Percentiles rank a stretch among this genome's conserved stretches.
phyloP scores from a whole-genome alignment of 2,797 vertebrate genomes.

The Anguilla pacifica region DNA sequence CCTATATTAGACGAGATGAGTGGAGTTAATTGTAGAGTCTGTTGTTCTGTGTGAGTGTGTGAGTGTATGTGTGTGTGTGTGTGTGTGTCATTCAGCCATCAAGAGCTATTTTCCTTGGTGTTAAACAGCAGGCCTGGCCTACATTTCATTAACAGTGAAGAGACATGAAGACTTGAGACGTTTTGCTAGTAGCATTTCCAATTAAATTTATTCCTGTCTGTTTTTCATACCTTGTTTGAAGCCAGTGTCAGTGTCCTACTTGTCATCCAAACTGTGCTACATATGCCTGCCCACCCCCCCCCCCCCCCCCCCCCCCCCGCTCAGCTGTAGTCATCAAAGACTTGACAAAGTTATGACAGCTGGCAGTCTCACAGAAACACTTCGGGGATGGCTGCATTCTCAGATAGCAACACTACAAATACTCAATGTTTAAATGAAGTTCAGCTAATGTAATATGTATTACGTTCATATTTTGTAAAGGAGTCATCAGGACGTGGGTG shows the following conservation, averaged over 20 bases:
- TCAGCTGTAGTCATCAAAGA: not conserved
- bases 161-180: not conserved
- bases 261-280: slow-evolving; percentile 4
- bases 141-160: not conserved
- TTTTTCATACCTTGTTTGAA: not conserved
- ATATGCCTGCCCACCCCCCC: not conserved
- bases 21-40: not conserved
- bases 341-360: not conserved
- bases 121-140: not conserved
- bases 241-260: not conserved
- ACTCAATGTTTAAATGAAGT: not conserved
- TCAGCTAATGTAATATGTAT: not conserved
- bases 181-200: not conserved
- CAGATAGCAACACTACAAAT: not conserved
- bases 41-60: not conserved
- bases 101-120: not conserved
- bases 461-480: not conserved
- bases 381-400: not conserved
- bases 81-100: not conserved
- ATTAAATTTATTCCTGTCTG: not conserved
- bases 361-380: not conserved
- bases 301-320: not conserved
- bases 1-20: slow-evolving; percentile 32
- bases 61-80: not conserved
- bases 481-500: not conserved